A percentile compares a stretch with the other conserved stretches of the same genome.
Conservation (phyloP, 2,113 vertebrate genomes). For the Laticauda laticaudata region DNA sequence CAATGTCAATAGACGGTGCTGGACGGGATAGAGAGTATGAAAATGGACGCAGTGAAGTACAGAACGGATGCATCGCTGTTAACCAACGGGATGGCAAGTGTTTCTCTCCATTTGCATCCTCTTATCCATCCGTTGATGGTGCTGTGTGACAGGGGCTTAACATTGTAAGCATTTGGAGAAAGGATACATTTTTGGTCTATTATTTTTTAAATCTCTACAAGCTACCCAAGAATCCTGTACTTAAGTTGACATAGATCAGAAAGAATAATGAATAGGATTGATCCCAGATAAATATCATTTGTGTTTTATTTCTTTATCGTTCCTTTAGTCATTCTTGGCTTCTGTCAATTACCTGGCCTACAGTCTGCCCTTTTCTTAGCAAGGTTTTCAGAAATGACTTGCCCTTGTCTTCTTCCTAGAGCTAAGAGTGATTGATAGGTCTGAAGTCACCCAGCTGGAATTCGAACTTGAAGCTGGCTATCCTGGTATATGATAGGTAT, state of each 20-base stretch:
- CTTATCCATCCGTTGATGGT: too few species aligned
- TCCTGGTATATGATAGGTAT: neutral
- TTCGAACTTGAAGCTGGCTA: neutral
- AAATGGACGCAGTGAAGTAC: too few species aligned
- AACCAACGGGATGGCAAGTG: too few species aligned
- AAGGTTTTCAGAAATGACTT: neutral
- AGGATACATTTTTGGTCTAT: neutral
- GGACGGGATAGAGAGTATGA: too few species aligned
- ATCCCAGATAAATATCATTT: neutral
- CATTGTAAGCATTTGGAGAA: neutral
- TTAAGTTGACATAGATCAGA: neutral
- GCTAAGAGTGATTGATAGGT: neutral
- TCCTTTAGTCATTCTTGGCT: neutral
- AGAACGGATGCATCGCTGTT: too few species aligned
- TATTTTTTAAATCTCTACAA: neutral
- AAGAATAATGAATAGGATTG: neutral
- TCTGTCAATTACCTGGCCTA: neutral
- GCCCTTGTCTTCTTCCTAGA: neutral
- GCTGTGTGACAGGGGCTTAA: too few species aligned
- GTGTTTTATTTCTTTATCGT: neutral
- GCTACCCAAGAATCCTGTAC: neutral
- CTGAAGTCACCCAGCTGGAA: neutral
- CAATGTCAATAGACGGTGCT: too few species aligned
- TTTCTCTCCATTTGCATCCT: too few species aligned
- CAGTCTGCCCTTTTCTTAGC: neutral